Evolutionary conservation across 2,113 vertebrate species (phyloP).

Genomic region (Lethenteron camtschaticum): DNA sequence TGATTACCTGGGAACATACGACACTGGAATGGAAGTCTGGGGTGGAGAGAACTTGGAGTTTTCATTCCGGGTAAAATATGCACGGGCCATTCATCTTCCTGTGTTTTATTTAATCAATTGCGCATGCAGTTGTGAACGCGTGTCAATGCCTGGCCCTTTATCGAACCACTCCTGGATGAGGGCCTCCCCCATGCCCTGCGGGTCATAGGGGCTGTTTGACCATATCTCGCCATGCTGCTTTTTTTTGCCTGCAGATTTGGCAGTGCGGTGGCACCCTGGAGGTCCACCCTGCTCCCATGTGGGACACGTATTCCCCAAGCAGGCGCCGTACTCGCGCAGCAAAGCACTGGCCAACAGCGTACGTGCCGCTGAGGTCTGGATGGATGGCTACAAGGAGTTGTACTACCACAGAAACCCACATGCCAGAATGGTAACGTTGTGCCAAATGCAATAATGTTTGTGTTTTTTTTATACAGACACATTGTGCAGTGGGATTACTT

Average conservation of each 20-base stretch:
- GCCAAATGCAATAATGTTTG: background rate
- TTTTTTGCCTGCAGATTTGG: constrained; percentile 54
- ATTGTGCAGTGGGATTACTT: too few species aligned
- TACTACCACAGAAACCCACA: constrained; percentile 81
- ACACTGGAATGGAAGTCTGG: constrained; percentile 98
- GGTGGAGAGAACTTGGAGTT: constrained; percentile 97
- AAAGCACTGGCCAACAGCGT: constrained; percentile 88
- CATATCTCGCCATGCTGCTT: constrained; percentile 1
- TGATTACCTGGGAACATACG: constrained; percentile 80
- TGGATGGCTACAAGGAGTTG: constrained; percentile 72
- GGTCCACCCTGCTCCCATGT: constrained; percentile 83
- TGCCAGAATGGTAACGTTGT: constrained; percentile 47
- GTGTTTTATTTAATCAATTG: too few species aligned
- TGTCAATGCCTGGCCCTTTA: too few species aligned
- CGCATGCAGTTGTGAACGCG: too few species aligned
- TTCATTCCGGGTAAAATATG: constrained; percentile 58
- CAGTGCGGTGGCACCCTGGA: constrained; percentile 86
- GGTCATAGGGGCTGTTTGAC: background rate
- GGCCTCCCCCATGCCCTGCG: too few species aligned
- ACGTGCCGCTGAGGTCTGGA: constrained; percentile 84
- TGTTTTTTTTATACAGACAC: background rate
- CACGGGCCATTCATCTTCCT: too few species aligned
- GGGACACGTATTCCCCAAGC: constrained; percentile 78
- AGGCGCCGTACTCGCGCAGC: constrained; percentile 68
- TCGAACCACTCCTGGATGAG: too few species aligned